phyloP scores from a whole-genome alignment of 2,113 vertebrate species.

The Grantiella picta region DNA sequence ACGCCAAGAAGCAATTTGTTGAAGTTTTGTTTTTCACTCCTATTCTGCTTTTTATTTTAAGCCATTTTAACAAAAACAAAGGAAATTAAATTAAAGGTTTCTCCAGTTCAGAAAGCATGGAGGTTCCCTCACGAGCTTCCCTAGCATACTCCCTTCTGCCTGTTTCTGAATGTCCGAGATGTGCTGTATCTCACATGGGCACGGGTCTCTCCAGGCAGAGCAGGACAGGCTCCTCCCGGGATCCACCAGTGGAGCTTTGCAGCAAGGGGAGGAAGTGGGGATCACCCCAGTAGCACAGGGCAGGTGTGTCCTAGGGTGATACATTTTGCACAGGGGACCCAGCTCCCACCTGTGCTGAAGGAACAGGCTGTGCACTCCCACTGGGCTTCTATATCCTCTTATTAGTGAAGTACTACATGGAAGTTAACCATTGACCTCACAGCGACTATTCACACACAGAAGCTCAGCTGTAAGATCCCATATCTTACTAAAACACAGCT shows the following conservation, averaged over 20 bases:
- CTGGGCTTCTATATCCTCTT: neutral
- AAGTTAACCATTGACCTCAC: neutral
- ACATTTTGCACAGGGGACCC: fast-evolving
- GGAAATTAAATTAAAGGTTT: neutral
- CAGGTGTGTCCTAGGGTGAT: neutral
- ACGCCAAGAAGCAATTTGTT: neutral
- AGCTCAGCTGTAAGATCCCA: fast-evolving
- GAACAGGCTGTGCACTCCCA: neutral
- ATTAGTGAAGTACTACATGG: neutral
- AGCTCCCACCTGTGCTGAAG: neutral
- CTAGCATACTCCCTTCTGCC: fast-evolving
- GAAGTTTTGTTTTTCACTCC: neutral
- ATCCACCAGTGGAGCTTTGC: neutral
- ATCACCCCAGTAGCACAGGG: neutral
- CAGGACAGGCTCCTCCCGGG: neutral
- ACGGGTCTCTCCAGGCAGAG: neutral
- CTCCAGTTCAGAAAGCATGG: neutral
- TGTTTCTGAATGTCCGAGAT: fast-evolving
- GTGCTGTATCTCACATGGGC: fast-evolving
- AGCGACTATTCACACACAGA: neutral
- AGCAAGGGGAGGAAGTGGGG: fast-evolving
- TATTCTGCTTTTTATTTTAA: neutral
- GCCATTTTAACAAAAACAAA: neutral
- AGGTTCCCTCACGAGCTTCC: neutral
- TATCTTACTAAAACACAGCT: neutral